Evolutionary conservation across 2,113 vertebrate species (phyloP), one percentile per base, ranked within the genome.

Genomic region (Mionectes macconnelli): DNA sequence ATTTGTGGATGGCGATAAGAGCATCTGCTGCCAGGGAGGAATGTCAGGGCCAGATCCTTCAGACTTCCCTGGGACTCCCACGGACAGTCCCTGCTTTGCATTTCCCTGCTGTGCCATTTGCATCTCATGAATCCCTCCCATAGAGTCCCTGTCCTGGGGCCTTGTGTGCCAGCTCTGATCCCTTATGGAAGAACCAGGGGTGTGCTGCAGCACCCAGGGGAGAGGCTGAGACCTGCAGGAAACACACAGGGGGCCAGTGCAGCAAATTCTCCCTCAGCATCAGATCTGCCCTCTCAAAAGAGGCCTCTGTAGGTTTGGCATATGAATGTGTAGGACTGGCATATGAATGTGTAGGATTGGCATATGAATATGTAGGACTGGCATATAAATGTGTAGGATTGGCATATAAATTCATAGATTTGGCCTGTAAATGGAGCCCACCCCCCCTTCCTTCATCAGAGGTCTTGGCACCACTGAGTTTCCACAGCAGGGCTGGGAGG

Each of bases 51-150:
- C 56, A 6, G 59, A 63, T 80, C 92, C 9, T 7, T 69, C 22
- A 5, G 53, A 28, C 76, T 85, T 76, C 77, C 6, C 62, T 7
- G 64, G 31, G 57, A 13, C 79, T 90, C 63, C 86, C 62, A 7
- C 76, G 21, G 63, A 8, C 67, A 31, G 37, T 47, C 55, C 82
- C 78, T 69, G 85, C 88, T 93, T 80, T 93, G 72, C 92, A 53
- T 74, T 53, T 93, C 90, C 92, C 76, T 72, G 86, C 95, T 81
- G 94, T 45, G 92, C 42, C 83, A 47, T 95, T 93, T 90, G 73
- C 94, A 95, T 90, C 86, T 94, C 92, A 67, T 77, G 20, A 94
- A 95, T 93, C 90, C 83, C 72, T 76, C 63, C 69, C 55, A 0
- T 8, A n/a, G 90, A 10, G 76, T 82, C 78, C 60, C 84, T 47